Conservation (phyloP, 2,113 vertebrate genomes). For the Nanger granti region DNA sequence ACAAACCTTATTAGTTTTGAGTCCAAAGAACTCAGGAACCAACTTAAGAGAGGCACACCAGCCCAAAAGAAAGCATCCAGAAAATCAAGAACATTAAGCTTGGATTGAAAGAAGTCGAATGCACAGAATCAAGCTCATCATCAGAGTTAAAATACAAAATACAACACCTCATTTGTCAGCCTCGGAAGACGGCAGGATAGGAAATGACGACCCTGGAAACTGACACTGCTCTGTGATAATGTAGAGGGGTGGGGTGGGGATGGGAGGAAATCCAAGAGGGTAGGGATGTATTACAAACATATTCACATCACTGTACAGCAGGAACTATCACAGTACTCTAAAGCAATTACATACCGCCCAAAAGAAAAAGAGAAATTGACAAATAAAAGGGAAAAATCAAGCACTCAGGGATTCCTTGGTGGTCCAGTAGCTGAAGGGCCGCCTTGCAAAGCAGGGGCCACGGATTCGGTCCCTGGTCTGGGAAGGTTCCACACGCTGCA, state of each 20-base stretch:
- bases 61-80: accelerated
- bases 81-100: neutral
- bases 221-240: neutral
- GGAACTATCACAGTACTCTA: neutral
- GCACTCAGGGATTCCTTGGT: neutral
- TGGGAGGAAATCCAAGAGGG: neutral
- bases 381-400: neutral
- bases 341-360: neutral
- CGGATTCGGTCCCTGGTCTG: neutral
- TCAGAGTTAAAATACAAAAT: too few species aligned
- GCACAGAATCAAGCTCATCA: neutral
- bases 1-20: neutral
- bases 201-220: accelerated
- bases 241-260: neutral
- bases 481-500: neutral
- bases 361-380: neutral
- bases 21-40: neutral
- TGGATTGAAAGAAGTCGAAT: neutral
- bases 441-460: neutral
- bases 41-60: accelerated
- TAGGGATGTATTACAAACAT: neutral
- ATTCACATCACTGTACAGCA: neutral
- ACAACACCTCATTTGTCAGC: neutral
- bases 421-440: neutral
- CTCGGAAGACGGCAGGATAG: accelerated